phyloP scores from a whole-genome alignment of 1,140 invertebrate genomes.

The Drosophila trapezifrons region DNA sequence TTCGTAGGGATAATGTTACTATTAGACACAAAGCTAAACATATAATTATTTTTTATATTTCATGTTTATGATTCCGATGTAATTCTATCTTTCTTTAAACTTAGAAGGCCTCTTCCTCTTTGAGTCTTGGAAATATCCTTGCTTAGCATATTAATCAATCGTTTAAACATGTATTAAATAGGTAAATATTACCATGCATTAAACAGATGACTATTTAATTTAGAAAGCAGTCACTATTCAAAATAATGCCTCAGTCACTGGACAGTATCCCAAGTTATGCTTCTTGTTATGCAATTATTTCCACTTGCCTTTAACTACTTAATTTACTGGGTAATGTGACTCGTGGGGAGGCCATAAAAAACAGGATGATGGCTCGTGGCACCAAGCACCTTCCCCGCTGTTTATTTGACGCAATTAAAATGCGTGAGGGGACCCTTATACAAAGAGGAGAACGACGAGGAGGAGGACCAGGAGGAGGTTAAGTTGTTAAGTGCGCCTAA shows the following conservation, averaged over 20 bases:
- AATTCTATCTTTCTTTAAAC: too few species aligned
- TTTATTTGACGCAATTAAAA: constrained; percentile 70
- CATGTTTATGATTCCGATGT: too few species aligned
- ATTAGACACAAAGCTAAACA: too few species aligned
- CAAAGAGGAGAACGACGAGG: background rate
- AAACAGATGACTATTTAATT: background rate
- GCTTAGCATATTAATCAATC: too few species aligned
- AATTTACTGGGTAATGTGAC: constrained; percentile 10
- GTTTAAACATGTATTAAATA: too few species aligned
- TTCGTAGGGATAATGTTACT: too few species aligned
- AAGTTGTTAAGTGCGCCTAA: constrained; percentile 57
- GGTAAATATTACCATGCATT: background rate
- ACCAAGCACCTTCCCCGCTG: constrained; percentile 38
- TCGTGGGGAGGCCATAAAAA: constrained; percentile 43
- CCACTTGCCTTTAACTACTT: constrained; percentile 30
- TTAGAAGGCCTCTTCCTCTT: too few species aligned
- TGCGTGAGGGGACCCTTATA: constrained; percentile 2
- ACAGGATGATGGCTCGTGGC: constrained; percentile 42
- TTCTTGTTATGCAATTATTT: constrained; percentile 10
- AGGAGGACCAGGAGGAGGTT: background rate
- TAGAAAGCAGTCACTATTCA: too few species aligned
- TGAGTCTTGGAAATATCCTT: too few species aligned
- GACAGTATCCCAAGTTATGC: background rate
- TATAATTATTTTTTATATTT: too few species aligned
- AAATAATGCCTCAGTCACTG: background rate